A percentile compares a stretch with the other conserved stretches of the same genome.
Evolutionary conservation across 2,113 vertebrate genomes (phyloP).

Genomic region (Ctenodactylus gundi): DNA sequence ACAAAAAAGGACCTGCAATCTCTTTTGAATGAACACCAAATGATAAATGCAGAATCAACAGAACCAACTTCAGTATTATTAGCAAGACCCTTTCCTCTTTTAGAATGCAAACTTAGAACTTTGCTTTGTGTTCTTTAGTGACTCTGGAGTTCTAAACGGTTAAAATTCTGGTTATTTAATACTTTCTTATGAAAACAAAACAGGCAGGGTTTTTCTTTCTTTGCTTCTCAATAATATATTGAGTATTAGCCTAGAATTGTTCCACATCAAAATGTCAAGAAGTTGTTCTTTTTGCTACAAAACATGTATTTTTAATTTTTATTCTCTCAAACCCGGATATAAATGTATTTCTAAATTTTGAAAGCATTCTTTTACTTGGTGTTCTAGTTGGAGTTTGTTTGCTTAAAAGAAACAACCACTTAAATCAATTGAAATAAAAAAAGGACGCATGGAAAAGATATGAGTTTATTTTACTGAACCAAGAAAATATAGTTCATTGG

Average conservation of each 20-base stretch:
- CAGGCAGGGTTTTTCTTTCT: not conserved
- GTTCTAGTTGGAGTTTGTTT: not conserved
- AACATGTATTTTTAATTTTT: not conserved
- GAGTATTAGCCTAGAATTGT: not conserved
- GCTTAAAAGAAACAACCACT: constrained; percentile 14
- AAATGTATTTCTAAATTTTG: not conserved
- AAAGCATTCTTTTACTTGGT: not conserved
- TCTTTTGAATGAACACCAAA: not conserved
- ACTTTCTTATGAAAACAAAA: constrained; percentile 45
- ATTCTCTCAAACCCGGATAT: not conserved
- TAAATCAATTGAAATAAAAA: not conserved
- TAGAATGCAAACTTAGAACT: not conserved
- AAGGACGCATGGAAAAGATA: not conserved
- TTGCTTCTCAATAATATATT: not conserved
- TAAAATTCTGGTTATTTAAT: not conserved
- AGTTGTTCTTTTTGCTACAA: not conserved
- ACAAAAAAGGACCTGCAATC: not conserved
- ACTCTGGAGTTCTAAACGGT: not conserved
- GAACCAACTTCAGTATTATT: not conserved
- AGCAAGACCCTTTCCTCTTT: not conserved
- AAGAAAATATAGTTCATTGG: not conserved
- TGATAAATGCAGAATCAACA: not conserved
- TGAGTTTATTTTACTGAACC: not conserved
- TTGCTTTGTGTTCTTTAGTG: not conserved
- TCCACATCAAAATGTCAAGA: not conserved